phyloP scores from a whole-genome alignment of 2,888 invertebrate genomes.

The Tuberolachnus salignus region DNA sequence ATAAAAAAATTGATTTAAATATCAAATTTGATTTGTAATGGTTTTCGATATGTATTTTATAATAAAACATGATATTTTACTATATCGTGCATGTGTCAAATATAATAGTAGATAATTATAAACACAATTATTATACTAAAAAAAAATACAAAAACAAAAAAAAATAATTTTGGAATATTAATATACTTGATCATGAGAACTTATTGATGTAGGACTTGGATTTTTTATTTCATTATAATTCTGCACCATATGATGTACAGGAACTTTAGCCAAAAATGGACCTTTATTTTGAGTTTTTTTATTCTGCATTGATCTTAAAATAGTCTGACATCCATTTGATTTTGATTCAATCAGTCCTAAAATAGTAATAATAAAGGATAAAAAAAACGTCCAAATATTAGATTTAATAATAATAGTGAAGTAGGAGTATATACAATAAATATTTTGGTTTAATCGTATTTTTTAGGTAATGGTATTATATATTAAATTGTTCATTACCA shows the following conservation, averaged over 20 bases:
- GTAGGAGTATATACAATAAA: not conserved
- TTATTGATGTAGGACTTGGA: not conserved
- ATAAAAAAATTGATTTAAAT: not conserved
- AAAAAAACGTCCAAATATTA: no score
- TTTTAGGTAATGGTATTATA: not conserved
- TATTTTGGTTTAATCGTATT: not conserved
- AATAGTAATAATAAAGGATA: not conserved
- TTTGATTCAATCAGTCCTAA: slow-evolving; percentile 22
- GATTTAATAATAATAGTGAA: no score
- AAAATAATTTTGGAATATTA: not conserved
- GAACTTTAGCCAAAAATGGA: slow-evolving; percentile 26
- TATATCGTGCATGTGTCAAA: not conserved
- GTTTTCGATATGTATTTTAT: not conserved
- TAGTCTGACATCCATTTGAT: slow-evolving; percentile 3
- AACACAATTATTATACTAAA: no score
- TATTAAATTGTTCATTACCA: slow-evolving; percentile 17
- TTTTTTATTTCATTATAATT: slow-evolving; percentile 21
- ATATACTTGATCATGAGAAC: slow-evolving; percentile 1
- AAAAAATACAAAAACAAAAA: no score
- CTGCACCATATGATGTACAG: slow-evolving; percentile 30
- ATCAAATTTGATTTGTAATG: not conserved
- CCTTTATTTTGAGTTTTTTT: slow-evolving; percentile 21
- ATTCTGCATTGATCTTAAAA: slow-evolving; percentile 5
- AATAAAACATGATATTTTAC: not conserved
- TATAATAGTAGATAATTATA: no score